A percentile compares a stretch with the other conserved stretches of the same genome.
These are phyloP conservation scores for Apostichopus japonicus DNA, from an alignment of 35 echinoderm and acorn worm genomes.

Conservation along the genomic window DNA sequence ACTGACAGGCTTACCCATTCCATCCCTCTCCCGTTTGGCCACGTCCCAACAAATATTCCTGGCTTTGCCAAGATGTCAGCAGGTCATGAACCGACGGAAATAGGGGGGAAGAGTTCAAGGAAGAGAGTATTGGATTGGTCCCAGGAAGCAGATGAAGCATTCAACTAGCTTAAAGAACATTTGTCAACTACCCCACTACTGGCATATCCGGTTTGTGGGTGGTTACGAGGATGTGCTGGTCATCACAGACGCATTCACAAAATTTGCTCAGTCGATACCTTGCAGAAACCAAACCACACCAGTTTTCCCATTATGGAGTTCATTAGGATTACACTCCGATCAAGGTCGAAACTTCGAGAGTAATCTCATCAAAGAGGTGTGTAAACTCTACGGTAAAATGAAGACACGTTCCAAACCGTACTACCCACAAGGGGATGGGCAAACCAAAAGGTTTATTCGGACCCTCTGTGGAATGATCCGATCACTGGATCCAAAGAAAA, in stretches of 20 bases:
- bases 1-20: too few species aligned
- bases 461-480: constrained; percentile 58
- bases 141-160: too few species aligned
- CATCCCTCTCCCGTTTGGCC: too few species aligned
- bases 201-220: background rate
- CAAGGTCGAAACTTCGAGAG: constrained; percentile 7
- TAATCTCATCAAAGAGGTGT: background rate
- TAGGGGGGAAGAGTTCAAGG: too few species aligned
- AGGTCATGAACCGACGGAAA: too few species aligned
- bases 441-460: constrained; percentile 46
- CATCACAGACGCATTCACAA: constrained; percentile 61
- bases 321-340: background rate
- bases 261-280: constrained; percentile 42
- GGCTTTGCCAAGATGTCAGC: too few species aligned
- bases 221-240: constrained; percentile 57
- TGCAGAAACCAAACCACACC: constrained; percentile 48
- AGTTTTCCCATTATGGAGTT: constrained; percentile 16
- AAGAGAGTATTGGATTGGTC: too few species aligned
- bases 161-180: too few species aligned
- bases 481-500: constrained; percentile 6
- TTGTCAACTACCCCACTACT: too few species aligned
- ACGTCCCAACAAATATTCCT: too few species aligned
- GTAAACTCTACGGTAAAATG: constrained; percentile 46
- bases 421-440: constrained; percentile 57
- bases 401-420: constrained; percentile 48